A percentile compares a stretch with the other conserved stretches of the same genome.
Evolutionary conservation across 2,888 invertebrate genomes (phyloP).

Genomic region (Eustalomyia histrio): DNA sequence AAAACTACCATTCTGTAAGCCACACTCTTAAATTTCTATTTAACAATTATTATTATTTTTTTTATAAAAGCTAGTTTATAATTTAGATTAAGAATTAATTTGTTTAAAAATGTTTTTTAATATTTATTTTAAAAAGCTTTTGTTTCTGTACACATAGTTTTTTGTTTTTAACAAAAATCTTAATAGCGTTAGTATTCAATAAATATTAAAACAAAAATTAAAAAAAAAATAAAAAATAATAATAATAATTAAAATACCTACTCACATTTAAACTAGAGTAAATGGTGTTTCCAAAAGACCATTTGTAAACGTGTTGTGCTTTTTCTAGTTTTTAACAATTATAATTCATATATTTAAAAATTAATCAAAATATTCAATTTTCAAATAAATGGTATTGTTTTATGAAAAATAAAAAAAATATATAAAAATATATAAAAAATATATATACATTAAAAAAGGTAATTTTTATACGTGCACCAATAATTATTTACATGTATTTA

Average conservation of each 20-base stretch:
- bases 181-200: slow-evolving; percentile 28
- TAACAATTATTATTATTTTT: neutral
- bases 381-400: slow-evolving; percentile 67
- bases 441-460: slow-evolving; percentile 66
- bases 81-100: neutral
- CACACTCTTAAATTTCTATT: neutral
- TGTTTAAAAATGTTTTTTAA: neutral
- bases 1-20: neutral
- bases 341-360: slow-evolving; percentile 66
- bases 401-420: slow-evolving; percentile 66
- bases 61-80: neutral
- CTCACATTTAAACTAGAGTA: slow-evolving; percentile 52
- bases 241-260: slow-evolving; percentile 43
- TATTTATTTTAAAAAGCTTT: neutral
- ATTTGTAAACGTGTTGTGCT: slow-evolving; percentile 79
- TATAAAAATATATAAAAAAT: slow-evolving; percentile 33
- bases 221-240: slow-evolving; percentile 37
- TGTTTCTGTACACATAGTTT: slow-evolving; percentile 8
- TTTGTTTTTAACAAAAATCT: neutral
- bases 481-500: slow-evolving; percentile 69
- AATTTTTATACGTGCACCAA: slow-evolving; percentile 76
- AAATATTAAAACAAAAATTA: slow-evolving; percentile 34
- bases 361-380: slow-evolving; percentile 58
- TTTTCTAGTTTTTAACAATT: slow-evolving; percentile 76
- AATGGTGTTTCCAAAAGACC: slow-evolving; percentile 78